Evolutionary conservation across 2,113 vertebrate species (phyloP).

Genomic region (Hiodon tergisus): DNA sequence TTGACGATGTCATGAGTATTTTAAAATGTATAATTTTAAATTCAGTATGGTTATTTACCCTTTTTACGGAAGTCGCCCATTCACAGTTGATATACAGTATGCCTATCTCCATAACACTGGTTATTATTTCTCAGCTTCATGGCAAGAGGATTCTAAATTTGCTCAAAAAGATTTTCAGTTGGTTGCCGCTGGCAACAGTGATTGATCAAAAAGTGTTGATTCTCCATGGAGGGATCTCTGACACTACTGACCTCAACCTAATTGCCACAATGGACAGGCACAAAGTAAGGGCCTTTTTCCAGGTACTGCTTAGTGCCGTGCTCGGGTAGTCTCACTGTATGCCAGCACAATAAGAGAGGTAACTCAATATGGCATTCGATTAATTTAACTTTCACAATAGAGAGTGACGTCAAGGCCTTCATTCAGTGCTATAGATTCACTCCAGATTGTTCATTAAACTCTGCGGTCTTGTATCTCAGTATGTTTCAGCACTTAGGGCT

Average conservation of each 20-base stretch:
- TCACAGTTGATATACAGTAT: background rate
- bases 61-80: too few species aligned
- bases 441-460: background rate
- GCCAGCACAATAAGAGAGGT: too few species aligned
- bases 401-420: too few species aligned
- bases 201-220: conserved; percentile 84
- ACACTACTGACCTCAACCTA: conserved; percentile 72
- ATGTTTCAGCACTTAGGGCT: conserved; percentile 70
- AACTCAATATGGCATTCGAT: too few species aligned
- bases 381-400: too few species aligned
- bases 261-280: conserved; percentile 73
- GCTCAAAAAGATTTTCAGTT: conserved; percentile 84
- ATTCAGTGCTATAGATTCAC: background rate
- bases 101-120: background rate
- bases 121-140: conserved; percentile 62
- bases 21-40: too few species aligned
- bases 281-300: conserved; percentile 62
- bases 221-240: conserved; percentile 83
- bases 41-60: too few species aligned
- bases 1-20: too few species aligned
- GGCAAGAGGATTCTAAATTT: conserved; percentile 81
- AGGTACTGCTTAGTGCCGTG: background rate
- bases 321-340: too few species aligned
- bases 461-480: conserved; percentile 52
- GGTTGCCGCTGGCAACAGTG: conserved; percentile 81